Evolutionary conservation across 2,113 vertebrate species (phyloP).

Genomic region (Eretmochelys imbricata): DNA sequence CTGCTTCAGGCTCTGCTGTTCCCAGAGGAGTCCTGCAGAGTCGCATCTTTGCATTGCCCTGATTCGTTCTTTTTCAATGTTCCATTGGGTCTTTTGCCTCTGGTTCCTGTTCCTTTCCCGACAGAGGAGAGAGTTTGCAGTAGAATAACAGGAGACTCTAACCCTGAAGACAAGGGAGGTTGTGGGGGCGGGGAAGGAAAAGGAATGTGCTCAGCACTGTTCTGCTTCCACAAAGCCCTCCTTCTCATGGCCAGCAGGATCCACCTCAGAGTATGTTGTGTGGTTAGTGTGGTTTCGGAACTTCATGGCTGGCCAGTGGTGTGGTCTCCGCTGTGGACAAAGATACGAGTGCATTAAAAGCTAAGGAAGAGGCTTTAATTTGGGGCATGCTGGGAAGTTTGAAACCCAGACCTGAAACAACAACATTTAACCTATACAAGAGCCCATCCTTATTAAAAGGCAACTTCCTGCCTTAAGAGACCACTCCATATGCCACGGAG

Average conservation of each 20-base stretch:
- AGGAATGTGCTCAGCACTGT: conserved; percentile 83
- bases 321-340: conserved; percentile 84
- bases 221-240: conserved; percentile 94
- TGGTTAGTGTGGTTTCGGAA: conserved; percentile 88
- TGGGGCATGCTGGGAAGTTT: background rate
- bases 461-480: background rate
- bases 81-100: background rate
- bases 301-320: conserved; percentile 94
- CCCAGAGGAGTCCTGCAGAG: background rate
- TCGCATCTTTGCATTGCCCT: background rate
- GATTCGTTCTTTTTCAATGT: background rate
- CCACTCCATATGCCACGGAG: background rate
- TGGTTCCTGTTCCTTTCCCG: background rate
- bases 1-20: background rate
- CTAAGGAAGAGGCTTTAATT: rapidly evolving
- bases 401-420: rapidly evolving
- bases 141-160: background rate
- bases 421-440: background rate
- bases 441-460: background rate
- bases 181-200: background rate
- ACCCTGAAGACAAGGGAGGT: background rate
- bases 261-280: conserved; percentile 90
- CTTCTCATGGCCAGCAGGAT: conserved; percentile 89
- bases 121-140: background rate
- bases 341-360: background rate